These are phyloP conservation scores for Pangasius sanitwongsei DNA, from an alignment of 2,797 vertebrate species.

Conservation along the genomic window DNA sequence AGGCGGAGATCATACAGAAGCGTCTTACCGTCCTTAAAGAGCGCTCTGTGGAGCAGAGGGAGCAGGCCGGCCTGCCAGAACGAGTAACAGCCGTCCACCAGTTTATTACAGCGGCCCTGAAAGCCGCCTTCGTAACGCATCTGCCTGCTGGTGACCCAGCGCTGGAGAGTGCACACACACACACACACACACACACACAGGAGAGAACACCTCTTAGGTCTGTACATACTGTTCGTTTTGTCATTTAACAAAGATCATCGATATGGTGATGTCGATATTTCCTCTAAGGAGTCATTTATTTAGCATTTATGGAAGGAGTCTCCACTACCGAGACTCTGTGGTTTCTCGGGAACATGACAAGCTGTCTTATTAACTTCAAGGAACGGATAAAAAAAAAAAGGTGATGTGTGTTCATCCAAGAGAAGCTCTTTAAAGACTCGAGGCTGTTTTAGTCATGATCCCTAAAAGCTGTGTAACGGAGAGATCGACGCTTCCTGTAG, in stretches of 20 bases:
- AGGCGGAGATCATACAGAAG: not conserved
- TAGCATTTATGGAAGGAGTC: not conserved
- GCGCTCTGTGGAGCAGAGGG: conserved; percentile 89
- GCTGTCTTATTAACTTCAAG: not conserved
- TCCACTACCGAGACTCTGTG: not conserved
- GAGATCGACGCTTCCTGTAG: not conserved
- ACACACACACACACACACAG: not conserved
- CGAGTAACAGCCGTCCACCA: conserved; percentile 97
- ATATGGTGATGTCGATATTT: not conserved
- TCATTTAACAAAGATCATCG: not conserved
- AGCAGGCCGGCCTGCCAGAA: conserved; percentile 97
- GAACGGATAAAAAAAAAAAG: not conserved
- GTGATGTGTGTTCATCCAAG: not conserved
- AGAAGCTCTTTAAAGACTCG: not conserved
- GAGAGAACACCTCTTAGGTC: not conserved
- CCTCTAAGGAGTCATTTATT: not conserved
- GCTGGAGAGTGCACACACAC: conserved; percentile 66
- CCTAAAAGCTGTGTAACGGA: not conserved
- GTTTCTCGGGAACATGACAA: not conserved
- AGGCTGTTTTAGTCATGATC: not conserved
- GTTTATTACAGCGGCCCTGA: conserved; percentile 96
- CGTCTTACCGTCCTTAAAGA: conserved; percentile 82
- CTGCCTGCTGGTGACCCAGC: conserved; percentile 91
- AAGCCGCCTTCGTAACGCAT: conserved; percentile 97
- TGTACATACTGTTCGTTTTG: not conserved